These are phyloP conservation scores for Melitaea athalia DNA, from an alignment of 2,888 invertebrate species.

Conservation along the genomic window DNA sequence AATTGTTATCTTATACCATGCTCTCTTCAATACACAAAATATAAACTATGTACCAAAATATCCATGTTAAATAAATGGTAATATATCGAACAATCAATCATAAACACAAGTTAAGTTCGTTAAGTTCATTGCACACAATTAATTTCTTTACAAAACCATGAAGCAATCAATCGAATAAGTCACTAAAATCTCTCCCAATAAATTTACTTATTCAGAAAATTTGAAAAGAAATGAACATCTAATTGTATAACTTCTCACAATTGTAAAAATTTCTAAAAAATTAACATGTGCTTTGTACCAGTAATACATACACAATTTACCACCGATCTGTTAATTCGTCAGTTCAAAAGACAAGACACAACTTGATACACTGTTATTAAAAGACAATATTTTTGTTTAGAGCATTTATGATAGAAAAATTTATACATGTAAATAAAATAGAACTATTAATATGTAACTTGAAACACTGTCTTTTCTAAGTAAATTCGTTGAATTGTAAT, in stretches of 20 bases:
- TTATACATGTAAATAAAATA: not conserved
- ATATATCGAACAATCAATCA: no score
- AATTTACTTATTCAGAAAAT: not conserved
- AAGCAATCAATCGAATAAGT: no score
- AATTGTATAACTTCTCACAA: slow-evolving; percentile 2
- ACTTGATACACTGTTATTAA: not conserved
- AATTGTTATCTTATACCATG: no score
- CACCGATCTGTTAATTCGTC: slow-evolving; percentile 51
- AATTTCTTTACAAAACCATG: no score
- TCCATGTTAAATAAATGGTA: no score
- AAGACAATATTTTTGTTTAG: not conserved
- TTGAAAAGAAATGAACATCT: not conserved
- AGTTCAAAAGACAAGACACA: slow-evolving; percentile 19
- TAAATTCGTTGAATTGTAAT: not conserved
- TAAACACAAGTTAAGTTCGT: no score
- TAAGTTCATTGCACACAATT: no score
- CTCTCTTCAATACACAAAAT: no score
- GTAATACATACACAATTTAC: slow-evolving; percentile 39
- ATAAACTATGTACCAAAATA: no score
- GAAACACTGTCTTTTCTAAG: not conserved
- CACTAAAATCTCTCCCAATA: no score
- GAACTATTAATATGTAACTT: not conserved
- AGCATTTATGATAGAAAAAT: not conserved
- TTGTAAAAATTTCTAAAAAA: slow-evolving; percentile 30
- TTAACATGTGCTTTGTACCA: slow-evolving; percentile 42